Conservation (phyloP, 2,888 invertebrate genomes). For the Dryadula phaetusa region DNA sequence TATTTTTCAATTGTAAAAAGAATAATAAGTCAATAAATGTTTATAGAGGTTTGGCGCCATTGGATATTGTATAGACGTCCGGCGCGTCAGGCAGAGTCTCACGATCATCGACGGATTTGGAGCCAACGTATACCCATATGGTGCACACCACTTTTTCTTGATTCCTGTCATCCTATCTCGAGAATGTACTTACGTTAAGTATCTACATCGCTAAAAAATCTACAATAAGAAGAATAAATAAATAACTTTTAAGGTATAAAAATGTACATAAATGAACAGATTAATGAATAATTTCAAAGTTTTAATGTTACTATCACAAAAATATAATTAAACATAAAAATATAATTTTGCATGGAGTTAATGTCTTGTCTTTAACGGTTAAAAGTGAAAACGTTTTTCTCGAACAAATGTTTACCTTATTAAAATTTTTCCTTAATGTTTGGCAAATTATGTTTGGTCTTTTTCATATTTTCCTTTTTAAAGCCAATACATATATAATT, state of each 20-base stretch:
- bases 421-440: slow-evolving; percentile 24
- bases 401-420: slow-evolving; percentile 27
- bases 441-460: background rate
- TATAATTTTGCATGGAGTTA: slow-evolving; percentile 20
- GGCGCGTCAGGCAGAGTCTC: slow-evolving; percentile 42
- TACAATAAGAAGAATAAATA: slow-evolving; percentile 48
- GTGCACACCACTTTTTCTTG: slow-evolving; percentile 50
- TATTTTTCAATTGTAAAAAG: background rate
- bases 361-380: slow-evolving; percentile 1
- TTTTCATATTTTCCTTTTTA: background rate
- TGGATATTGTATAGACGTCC: slow-evolving; percentile 35
- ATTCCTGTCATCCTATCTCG: slow-evolving; percentile 43
- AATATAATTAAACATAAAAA: too few species aligned
- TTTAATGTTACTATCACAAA: slow-evolving; percentile 41
- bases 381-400: slow-evolving; percentile 3
- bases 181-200: slow-evolving; percentile 34
- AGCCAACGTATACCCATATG: slow-evolving; percentile 48
- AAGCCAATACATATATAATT: too few species aligned
- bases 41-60: slow-evolving; percentile 41
- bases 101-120: slow-evolving; percentile 49
- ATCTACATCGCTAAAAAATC: slow-evolving; percentile 44
- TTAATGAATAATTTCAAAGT: too few species aligned
- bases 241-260: slow-evolving; percentile 42
- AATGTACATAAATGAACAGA: slow-evolving; percentile 32
- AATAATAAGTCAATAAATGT: slow-evolving; percentile 24